Base-by-base conservation (phyloP, 2,888 invertebrate species). In the Endomychus coccineus region DNA sequence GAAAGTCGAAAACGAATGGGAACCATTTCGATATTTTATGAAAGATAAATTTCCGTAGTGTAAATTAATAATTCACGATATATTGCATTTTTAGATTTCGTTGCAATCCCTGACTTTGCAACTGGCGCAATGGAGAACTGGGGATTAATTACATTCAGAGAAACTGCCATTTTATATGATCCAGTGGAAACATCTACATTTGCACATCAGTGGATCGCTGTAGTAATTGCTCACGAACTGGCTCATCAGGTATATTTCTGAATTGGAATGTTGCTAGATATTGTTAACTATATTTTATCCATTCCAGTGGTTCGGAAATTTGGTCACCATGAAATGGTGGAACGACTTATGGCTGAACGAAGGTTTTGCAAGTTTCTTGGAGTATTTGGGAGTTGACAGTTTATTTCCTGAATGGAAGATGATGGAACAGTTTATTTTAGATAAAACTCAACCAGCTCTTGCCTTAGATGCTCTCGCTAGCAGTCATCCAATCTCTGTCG, bases 311-410 rank as follows among this genome's bases (percentile, higher is more conserved):
- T 86, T 88, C 61, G 88, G 88, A 25, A 92, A 94, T 49, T 73
- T 95, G 11, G 91, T 92, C 0, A 92, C 94, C 0, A 92, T 94
- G 69, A 83, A 86, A 52, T 91, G 90, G 90, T 91, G 90, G 90
- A 87, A 85, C 30, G 85, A 92, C 48, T 72, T 85, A 31, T 94
- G 94, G 92, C 69, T 94, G 43, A 84, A 91, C 61, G 91, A 92
- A 59, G 92, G 84, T 0, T 81, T 89, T 42, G 87, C 89, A 1
- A 83, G 81, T 31, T 86, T 83, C 51, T 74, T 90, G 45, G 86
- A 87, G 46, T 86, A 89, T 63, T 71, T 80, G 40, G 83, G 78
- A 1, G 76, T 79, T 2, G 71, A 76, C 49, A 68, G 69, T 50
- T 71, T 78, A 31, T 71, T 71, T 51, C 77, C 76, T 2, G 73